Conservation (phyloP, 1,140 invertebrate genomes). For the Sarcophaga peregrina region DNA sequence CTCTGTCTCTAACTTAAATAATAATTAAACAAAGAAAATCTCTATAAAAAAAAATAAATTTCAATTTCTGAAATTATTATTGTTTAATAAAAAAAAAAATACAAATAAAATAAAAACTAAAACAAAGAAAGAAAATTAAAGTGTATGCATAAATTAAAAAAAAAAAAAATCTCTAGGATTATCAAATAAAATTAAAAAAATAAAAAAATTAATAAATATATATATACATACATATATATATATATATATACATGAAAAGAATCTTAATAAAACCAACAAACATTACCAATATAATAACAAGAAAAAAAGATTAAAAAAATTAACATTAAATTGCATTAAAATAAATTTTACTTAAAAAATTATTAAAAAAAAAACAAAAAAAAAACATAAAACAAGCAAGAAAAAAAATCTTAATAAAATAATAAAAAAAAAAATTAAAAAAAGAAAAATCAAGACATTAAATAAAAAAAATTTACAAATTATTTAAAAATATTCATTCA, state of each 20-base stretch:
- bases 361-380: slow-evolving; percentile 25
- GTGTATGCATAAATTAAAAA: slow-evolving; percentile 30
- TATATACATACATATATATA: too few species aligned
- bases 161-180: slow-evolving; percentile 41
- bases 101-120: slow-evolving; percentile 27
- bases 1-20: slow-evolving; percentile 14
- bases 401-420: neutral
- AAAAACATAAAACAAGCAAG: neutral
- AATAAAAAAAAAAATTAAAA: slow-evolving; percentile 19
- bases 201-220: slow-evolving; percentile 2
- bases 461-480: slow-evolving; percentile 43
- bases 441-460: slow-evolving; percentile 35
- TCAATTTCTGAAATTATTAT: slow-evolving; percentile 34
- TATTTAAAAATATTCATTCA: slow-evolving; percentile 35
- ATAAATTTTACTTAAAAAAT: slow-evolving; percentile 42
- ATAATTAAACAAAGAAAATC: slow-evolving; percentile 20
- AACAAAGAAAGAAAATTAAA: slow-evolving; percentile 20
- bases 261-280: slow-evolving; percentile 11
- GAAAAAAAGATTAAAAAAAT: slow-evolving; percentile 19
- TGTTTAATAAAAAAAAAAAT: slow-evolving; percentile 20
- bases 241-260: neutral
- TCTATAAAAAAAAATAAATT: slow-evolving; percentile 37
- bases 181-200: slow-evolving; percentile 38
- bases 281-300: slow-evolving; percentile 26
- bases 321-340: slow-evolving; percentile 31